phyloP scores from a whole-genome alignment of 2,797 vertebrate genomes.

The Syndactyla subalaris region DNA sequence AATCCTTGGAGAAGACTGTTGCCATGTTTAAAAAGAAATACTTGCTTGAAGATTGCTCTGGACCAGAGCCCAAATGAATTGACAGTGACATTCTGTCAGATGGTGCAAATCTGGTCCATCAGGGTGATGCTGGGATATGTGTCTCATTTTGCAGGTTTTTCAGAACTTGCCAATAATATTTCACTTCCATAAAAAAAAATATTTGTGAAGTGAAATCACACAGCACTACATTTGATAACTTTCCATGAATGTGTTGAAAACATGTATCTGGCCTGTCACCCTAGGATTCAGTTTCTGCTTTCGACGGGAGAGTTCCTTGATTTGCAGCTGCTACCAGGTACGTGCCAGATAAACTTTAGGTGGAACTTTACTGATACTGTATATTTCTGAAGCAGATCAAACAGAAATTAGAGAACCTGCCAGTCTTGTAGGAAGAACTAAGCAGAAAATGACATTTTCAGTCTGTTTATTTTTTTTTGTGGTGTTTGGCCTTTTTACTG shows the following conservation, averaged over 20 bases:
- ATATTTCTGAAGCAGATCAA: conserved; percentile 28
- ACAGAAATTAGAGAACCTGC: conserved; percentile 15
- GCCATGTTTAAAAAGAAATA: background rate
- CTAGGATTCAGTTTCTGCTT: background rate
- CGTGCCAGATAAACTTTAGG: background rate
- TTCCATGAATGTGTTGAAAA: background rate
- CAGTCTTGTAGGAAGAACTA: background rate
- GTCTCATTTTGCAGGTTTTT: background rate
- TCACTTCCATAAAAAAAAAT: background rate
- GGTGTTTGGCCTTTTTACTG: background rate
- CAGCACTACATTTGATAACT: background rate
- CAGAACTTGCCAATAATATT: conserved; percentile 5
- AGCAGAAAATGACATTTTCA: background rate
- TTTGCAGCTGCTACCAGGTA: background rate
- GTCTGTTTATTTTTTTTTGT: background rate
- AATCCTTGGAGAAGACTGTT: background rate
- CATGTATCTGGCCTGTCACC: background rate
- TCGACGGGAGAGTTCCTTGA: background rate
- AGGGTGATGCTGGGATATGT: background rate
- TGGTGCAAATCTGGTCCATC: background rate
- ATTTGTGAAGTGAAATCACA: background rate
- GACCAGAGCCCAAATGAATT: background rate
- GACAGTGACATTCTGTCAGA: background rate
- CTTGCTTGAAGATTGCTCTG: conserved; percentile 2
- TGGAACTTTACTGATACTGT: background rate